Evolutionary conservation across 2,113 vertebrate genomes (phyloP), one percentile per base, ranked within the genome.

Genomic region (Pristiophorus japonicus): DNA sequence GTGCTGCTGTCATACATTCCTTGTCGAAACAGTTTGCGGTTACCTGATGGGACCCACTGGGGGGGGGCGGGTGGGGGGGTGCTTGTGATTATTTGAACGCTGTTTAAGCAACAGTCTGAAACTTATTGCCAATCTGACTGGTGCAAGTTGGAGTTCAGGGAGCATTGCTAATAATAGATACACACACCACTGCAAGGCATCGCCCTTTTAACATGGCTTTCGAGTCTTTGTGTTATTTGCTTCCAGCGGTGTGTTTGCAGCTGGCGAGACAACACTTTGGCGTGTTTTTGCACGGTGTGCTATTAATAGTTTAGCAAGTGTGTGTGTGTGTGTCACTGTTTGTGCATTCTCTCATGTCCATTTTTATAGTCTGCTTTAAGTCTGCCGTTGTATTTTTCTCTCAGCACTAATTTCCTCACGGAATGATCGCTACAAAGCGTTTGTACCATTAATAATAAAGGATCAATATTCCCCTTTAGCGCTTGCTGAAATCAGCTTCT

Each of bases 391-490:
- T 22, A 12, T 5, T 27, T 91, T 63, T 22, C 34, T 11, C 1
- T 65, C 34, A 38, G 34, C 59, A 63, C 88, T 22, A 16, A 63
- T 38, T 63, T 65, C 88, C 59, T 38, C 59, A 92, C 88, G 18
- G 62, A 92, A 63, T 62, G 1, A 92, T 92, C 88, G 30, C 59
- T 18, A 4, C 16, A 92, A 63, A 92, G 59, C 88, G 8, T 92
- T 63, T 65, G 88, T 1, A 63, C 59, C 88, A 92, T 92, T 92
- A 63, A 92, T 92, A 92, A 92, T 92, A 62, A 38, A 92, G 20
- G 88, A 92, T 92, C 88, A 65, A 92, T 92, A 92, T 16, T 63
- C 5, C 34, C 88, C 88, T 22, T 38, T 18, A 92, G 88, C 88
- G 2, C 59, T 51, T 92, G 88, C n/a, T 92, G 88, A 91, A 63